Conservation (phyloP, 2,113 vertebrate species). For the Puffinus mauretanicus region DNA sequence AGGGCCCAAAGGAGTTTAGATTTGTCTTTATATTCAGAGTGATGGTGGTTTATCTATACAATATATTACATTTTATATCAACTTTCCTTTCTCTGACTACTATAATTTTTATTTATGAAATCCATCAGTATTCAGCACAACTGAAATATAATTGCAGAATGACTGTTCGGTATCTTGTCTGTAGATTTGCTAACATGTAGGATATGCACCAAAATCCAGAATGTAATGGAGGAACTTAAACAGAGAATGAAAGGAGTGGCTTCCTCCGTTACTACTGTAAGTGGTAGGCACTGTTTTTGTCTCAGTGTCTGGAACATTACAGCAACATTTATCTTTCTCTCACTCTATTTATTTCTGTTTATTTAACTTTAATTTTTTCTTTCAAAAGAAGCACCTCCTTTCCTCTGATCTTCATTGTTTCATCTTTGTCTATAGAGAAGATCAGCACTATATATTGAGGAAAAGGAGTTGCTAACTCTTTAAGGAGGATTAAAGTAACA, state of each 20-base stretch:
- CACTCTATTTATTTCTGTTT: not conserved
- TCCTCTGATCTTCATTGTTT: not conserved
- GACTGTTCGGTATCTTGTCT: not conserved
- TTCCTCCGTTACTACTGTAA: not conserved
- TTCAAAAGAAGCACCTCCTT: not conserved
- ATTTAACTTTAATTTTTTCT: not conserved
- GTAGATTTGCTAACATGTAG: not conserved
- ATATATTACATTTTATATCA: conserved; percentile 3
- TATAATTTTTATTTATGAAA: not conserved
- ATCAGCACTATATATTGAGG: not conserved
- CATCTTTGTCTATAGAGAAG: not conserved
- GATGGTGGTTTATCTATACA: not conserved
- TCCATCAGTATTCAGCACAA: not conserved
- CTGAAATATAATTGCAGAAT: not conserved
- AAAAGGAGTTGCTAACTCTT: not conserved
- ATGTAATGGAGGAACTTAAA: not conserved
- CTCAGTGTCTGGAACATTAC: not conserved
- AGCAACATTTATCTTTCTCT: not conserved
- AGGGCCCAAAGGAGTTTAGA: not conserved
- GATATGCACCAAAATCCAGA: not conserved
- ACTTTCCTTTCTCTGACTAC: not conserved
- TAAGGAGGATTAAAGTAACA: not conserved
- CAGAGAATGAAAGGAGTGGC: not conserved
- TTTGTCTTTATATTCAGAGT: conserved; percentile 18
- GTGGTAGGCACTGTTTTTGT: not conserved